These are phyloP conservation scores for Ceriagrion tenellum DNA, from an alignment of 2,888 invertebrate genomes.

Conservation along the genomic window DNA sequence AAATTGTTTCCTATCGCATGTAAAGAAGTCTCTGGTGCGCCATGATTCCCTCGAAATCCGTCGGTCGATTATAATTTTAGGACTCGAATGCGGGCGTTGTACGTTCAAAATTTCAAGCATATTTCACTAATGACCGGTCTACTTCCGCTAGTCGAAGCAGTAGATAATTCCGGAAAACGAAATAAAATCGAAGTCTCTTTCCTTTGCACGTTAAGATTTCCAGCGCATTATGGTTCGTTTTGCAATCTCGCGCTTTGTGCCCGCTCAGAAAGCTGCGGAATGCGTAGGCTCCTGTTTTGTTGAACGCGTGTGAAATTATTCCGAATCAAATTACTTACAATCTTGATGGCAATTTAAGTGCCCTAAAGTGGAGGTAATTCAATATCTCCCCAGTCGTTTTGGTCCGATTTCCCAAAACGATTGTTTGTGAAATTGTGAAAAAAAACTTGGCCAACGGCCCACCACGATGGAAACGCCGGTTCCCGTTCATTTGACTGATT, in stretches of 20 bases:
- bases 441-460: no score
- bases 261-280: neutral
- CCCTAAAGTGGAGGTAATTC: no score
- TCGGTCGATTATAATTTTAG: neutral
- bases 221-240: neutral
- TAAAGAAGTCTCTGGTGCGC: neutral
- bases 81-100: neutral
- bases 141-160: neutral
- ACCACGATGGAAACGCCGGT: no score
- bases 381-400: no score
- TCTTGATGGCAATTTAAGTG: no score
- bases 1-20: constrained; percentile 50
- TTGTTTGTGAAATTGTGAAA: no score
- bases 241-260: neutral
- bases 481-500: no score
- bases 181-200: neutral
- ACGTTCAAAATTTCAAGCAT: neutral
- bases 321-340: no score
- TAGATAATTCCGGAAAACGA: neutral
- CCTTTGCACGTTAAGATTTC: neutral
- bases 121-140: neutral
- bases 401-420: no score
- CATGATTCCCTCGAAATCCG: neutral
- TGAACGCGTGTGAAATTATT: no score
- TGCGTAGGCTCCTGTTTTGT: neutral